phyloP scores from a whole-genome alignment of 2,797 vertebrate genomes.

The Tolypeutes matacus region DNA sequence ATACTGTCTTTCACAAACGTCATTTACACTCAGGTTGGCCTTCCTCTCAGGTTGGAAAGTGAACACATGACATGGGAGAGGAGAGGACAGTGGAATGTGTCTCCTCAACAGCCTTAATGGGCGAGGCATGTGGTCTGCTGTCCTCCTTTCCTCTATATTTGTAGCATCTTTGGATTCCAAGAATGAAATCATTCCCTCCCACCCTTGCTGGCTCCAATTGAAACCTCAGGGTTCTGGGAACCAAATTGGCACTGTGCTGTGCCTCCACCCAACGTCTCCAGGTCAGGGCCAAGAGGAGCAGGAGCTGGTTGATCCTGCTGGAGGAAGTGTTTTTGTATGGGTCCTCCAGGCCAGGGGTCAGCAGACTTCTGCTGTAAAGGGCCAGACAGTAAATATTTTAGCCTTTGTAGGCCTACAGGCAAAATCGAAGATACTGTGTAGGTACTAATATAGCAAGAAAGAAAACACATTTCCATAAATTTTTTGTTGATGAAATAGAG shows the following conservation, averaged over 20 bases:
- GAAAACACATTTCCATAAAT: not conserved
- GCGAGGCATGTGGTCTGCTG: not conserved
- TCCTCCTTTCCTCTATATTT: not conserved
- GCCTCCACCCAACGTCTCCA: rapidly evolving
- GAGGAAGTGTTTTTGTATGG: not conserved
- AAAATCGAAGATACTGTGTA: not conserved
- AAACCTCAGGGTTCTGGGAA: not conserved
- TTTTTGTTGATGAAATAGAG: not conserved
- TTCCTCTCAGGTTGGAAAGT: not conserved
- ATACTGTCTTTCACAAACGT: not conserved
- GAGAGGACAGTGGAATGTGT: not conserved
- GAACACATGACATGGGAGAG: not conserved
- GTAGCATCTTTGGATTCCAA: not conserved
- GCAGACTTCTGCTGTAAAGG: not conserved
- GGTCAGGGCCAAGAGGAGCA: not conserved
- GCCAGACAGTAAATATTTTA: not conserved
- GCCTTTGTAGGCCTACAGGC: not conserved
- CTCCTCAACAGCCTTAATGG: not conserved
- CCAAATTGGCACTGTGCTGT: not conserved
- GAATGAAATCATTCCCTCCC: not conserved
- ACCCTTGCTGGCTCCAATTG: not conserved
- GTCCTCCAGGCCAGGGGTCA: not conserved
- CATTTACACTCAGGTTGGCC: not conserved
- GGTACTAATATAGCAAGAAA: not conserved
- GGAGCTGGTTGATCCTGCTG: not conserved